Percentiles rank a stretch among this genome's conserved stretches.
Conservation (phyloP, 1,140 invertebrate genomes). For the Centruroides sculpturatus region DNA sequence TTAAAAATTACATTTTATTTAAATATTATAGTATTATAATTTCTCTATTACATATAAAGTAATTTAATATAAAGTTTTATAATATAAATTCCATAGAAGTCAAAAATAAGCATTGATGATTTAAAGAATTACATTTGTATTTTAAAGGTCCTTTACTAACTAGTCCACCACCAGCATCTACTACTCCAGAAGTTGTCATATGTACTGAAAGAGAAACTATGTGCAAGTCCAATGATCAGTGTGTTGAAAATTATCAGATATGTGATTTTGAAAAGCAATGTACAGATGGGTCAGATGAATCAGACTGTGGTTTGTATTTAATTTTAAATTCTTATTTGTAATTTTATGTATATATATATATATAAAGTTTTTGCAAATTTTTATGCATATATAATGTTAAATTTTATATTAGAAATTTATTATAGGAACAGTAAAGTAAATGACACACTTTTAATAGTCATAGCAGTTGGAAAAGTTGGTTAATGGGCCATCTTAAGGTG, state of each 20-base stretch:
- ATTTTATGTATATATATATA: no score
- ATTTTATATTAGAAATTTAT: no score
- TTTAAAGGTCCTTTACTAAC: slow-evolving; percentile 9
- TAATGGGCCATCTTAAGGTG: no score
- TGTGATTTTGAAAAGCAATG: slow-evolving; percentile 30
- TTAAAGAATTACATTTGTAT: background rate
- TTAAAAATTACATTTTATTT: no score
- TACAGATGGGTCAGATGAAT: slow-evolving; percentile 29
- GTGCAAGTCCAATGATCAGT: background rate
- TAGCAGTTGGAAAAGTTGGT: no score
- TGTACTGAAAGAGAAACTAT: background rate
- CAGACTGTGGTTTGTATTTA: slow-evolving; percentile 13
- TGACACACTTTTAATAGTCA: no score
- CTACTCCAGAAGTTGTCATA: background rate
- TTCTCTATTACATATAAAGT: no score
- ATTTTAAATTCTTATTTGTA: background rate
- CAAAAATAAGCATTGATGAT: background rate
- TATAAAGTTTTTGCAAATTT: no score
- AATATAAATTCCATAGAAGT: no score
- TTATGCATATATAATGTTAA: no score
- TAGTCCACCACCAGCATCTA: background rate
- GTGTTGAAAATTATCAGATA: slow-evolving; percentile 6
- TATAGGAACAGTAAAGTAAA: no score
- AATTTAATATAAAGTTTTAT: background rate
- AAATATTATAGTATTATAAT: no score